Conservation (phyloP, 2,113 vertebrate species). For the Mionectes macconnelli region DNA sequence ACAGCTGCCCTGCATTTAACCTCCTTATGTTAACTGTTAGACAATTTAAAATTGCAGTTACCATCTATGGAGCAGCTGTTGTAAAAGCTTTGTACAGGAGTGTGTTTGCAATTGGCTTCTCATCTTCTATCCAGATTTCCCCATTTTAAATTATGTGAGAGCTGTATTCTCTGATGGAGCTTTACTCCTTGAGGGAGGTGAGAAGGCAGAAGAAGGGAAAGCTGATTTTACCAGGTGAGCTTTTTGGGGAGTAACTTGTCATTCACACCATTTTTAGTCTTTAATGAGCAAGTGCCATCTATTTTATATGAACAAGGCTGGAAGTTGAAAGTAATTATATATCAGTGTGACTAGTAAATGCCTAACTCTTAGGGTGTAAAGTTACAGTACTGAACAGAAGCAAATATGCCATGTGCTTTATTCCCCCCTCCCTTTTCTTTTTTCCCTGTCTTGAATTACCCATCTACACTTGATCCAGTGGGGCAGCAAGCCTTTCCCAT, state of each 20-base stretch:
- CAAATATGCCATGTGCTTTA: neutral
- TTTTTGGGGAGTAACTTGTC: neutral
- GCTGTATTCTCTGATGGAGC: neutral
- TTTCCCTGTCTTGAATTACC: neutral
- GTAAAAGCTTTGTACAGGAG: neutral
- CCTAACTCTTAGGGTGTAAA: neutral
- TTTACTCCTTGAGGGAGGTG: neutral
- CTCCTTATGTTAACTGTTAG: neutral
- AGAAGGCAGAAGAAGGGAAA: neutral
- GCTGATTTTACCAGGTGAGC: neutral
- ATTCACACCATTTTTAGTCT: neutral
- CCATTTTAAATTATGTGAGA: neutral
- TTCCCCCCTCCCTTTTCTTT: too few relatives aligned
- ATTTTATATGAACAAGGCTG: neutral
- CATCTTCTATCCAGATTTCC: neutral
- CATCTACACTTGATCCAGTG: neutral
- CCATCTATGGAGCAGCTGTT: neutral
- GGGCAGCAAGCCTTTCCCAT: neutral
- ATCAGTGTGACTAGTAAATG: neutral
- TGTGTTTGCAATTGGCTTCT: neutral
- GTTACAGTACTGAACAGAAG: neutral
- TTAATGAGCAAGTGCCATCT: neutral
- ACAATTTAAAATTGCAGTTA: neutral
- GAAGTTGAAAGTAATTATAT: neutral
- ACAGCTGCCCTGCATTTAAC: neutral